Evolutionary conservation across 1,140 invertebrate genomes (phyloP), one percentile per base, ranked within the genome.

Genomic region (Wasmannia auropunctata): DNA sequence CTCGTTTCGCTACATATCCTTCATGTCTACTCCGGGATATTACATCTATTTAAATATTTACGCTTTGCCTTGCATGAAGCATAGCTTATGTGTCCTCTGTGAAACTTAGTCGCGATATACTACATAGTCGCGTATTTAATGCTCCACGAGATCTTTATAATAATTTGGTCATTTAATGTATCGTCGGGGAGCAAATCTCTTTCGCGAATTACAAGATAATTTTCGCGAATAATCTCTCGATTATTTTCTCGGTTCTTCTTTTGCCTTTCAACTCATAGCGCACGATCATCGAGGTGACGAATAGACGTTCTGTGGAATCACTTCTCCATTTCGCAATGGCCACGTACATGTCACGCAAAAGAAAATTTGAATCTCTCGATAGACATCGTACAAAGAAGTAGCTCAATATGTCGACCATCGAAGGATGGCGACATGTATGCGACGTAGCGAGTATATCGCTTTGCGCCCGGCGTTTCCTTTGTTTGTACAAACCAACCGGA

Each of bases 41-140:
- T 89, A 88, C 88, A 58, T 86, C 79, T 86, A 77, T 89, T 88
- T 88, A 89, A 89, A 88, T 89, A 89, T 89, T 89, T 89, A 89
- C 87, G 83, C 72, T 72, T 85, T 85, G 72, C 83, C 77, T 86
- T 88, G 63, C 76, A 60, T 76, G 75, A 80, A 56, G 79, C 79
- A 72, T 72, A 58, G 67, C 79, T 83, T 83, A 83, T 43, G 79
- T 70, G 67, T 83, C 51, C 79, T 83, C 67, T 81, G 65, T 72
- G 67, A 74, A 83, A 83, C 79, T 74, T 72, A 80, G 25, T 85
- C 62, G 74, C 22, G n/a, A 79, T 40, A 85, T 65, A 76, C 31
- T 51, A 31, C 8, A 19, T 31, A 85, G 25, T 25, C 34, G 49
- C 54, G 46, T 79, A 63, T 85, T 77, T 85, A 43, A 63, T 63